Evolutionary conservation across 2,888 invertebrate species (phyloP).

Genomic region (Anoncus sp.): DNA sequence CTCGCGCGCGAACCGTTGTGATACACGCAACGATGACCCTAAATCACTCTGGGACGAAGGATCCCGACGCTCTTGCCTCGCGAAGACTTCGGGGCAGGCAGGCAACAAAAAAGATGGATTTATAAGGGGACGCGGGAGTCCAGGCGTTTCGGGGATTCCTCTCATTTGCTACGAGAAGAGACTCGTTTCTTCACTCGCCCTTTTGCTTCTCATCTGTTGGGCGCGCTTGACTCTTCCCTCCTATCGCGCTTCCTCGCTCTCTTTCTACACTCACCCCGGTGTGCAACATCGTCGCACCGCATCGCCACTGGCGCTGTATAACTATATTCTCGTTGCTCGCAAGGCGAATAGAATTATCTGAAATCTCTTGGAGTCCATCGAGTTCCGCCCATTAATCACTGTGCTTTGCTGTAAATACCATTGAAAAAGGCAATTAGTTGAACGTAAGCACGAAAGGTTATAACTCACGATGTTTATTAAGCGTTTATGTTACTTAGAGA

Average conservation of each 20-base stretch:
- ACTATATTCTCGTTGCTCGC: conserved; percentile 48
- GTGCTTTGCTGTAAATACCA: conserved; percentile 55
- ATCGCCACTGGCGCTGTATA: conserved; percentile 53
- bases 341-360: conserved; percentile 63
- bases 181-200: conserved; percentile 61
- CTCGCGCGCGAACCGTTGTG: conserved; percentile 72
- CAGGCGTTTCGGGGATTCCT: conserved; percentile 78
- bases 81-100: conserved; percentile 61
- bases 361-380: conserved; percentile 59
- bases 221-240: conserved; percentile 22
- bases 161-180: conserved; percentile 68
- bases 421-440: conserved; percentile 64
- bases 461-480: conserved; percentile 50
- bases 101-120: conserved; percentile 77
- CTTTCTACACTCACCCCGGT: conserved; percentile 27
- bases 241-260: conserved; percentile 38
- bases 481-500: conserved; percentile 19
- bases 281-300: conserved; percentile 63
- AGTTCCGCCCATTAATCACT: conserved; percentile 63
- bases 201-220: conserved; percentile 54
- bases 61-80: conserved; percentile 63
- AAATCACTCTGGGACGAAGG: conserved; percentile 79
- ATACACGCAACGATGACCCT: conserved; percentile 81
- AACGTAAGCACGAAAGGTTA: conserved; percentile 53
- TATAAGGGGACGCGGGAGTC: conserved; percentile 76